Conservation (phyloP, 2,888 invertebrate species). For the Pherbina coryleti region DNA sequence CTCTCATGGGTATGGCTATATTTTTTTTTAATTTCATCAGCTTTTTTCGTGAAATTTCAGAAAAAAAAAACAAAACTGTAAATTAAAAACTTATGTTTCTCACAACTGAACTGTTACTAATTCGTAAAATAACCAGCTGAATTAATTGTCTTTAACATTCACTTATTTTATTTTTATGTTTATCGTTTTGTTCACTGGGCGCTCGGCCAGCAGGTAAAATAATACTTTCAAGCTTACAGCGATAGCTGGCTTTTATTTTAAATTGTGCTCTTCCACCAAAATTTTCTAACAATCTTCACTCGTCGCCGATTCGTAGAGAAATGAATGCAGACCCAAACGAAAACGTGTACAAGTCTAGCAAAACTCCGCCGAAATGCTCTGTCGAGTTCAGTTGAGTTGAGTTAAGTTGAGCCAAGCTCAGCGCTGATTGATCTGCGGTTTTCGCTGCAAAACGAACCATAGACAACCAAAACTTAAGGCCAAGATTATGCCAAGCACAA, state of each 20-base stretch:
- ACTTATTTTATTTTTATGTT: slow-evolving; percentile 7
- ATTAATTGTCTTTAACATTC: slow-evolving; percentile 10
- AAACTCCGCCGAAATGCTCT: slow-evolving; percentile 30
- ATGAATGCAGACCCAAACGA: slow-evolving; percentile 57
- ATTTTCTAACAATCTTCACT: slow-evolving; percentile 61
- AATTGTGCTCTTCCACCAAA: slow-evolving; percentile 47
- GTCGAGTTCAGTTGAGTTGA: slow-evolving; percentile 25
- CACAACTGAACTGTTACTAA: background rate
- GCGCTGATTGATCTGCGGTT: background rate
- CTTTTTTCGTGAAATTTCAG: background rate
- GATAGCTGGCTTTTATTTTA: slow-evolving; percentile 10
- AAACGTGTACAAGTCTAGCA: slow-evolving; percentile 37
- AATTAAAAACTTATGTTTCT: too few relatives aligned
- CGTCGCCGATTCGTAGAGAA: slow-evolving; percentile 63
- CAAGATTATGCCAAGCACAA: slow-evolving; percentile 57
- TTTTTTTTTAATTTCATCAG: background rate
- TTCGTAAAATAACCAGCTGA: slow-evolving; percentile 5
- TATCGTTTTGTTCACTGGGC: background rate
- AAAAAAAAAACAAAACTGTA: background rate
- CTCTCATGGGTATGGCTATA: background rate
- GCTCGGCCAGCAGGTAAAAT: background rate
- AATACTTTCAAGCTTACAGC: background rate
- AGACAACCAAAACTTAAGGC: slow-evolving; percentile 54
- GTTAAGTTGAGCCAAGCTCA: slow-evolving; percentile 39
- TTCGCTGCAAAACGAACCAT: slow-evolving; percentile 44